Evolutionary conservation across 2,888 invertebrate species (phyloP).

Genomic region (Mesorhabditis spiculigera): DNA sequence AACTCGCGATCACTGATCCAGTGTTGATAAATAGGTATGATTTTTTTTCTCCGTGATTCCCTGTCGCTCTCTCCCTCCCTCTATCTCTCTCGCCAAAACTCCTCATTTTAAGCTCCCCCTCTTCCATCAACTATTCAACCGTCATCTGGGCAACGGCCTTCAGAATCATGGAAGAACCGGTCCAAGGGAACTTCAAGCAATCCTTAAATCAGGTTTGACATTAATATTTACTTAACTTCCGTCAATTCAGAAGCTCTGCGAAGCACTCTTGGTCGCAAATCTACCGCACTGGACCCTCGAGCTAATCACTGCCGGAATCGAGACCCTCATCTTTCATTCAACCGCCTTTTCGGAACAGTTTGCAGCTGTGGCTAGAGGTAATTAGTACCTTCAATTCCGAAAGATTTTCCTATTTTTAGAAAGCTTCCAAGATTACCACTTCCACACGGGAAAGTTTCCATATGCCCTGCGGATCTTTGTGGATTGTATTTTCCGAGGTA

Average conservation of each 20-base stretch:
- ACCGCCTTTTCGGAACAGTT: not conserved
- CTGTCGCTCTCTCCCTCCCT: no score
- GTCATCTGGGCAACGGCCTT: slow-evolving; percentile 13
- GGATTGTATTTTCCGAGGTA: slow-evolving; percentile 1
- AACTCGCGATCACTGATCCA: not conserved
- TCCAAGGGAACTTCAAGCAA: slow-evolving; percentile 17
- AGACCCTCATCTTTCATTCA: not conserved
- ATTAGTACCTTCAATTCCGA: not conserved
- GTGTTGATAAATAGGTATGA: slow-evolving; percentile 1
- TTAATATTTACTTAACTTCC: no score
- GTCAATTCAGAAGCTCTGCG: not conserved
- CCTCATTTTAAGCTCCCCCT: not conserved
- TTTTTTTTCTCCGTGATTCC: not conserved
- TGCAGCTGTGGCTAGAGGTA: slow-evolving; percentile 5
- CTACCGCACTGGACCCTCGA: not conserved
- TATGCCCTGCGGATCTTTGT: slow-evolving; percentile 2
- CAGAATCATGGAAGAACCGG: slow-evolving; percentile 20
- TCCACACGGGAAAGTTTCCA: not conserved
- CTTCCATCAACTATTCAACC: slow-evolving; percentile 5
- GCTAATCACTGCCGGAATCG: not conserved
- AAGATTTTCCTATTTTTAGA: not conserved
- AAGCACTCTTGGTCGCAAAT: not conserved
- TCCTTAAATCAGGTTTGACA: slow-evolving; percentile 11
- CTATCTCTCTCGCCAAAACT: not conserved
- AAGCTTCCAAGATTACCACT: slow-evolving; percentile 1